phyloP scores from a whole-genome alignment of 2,888 invertebrate species.

The Sphinx pinastri region DNA sequence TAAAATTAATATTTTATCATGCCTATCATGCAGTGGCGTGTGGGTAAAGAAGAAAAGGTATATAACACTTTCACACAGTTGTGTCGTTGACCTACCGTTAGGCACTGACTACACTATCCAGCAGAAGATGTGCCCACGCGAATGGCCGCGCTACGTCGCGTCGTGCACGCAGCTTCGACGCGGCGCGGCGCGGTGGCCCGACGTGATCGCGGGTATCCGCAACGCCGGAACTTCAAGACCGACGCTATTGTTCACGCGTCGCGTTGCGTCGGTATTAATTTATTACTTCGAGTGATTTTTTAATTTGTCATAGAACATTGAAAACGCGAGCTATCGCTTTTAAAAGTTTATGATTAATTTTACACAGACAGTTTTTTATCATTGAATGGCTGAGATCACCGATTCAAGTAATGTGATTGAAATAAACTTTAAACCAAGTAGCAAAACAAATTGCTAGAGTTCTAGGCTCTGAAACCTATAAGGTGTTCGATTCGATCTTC shows the following conservation, averaged over 20 bases:
- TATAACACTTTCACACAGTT: slow-evolving; percentile 77
- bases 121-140: slow-evolving; percentile 58
- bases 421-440: too few species aligned
- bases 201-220: too few species aligned
- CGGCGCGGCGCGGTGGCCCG: too few species aligned
- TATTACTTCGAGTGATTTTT: not conserved
- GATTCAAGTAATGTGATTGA: too few species aligned
- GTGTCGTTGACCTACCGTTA: slow-evolving; percentile 73
- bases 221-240: too few species aligned
- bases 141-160: slow-evolving; percentile 16
- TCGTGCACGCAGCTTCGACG: too few species aligned
- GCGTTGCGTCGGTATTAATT: not conserved
- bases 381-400: not conserved
- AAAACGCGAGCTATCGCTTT: not conserved
- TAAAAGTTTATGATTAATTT: not conserved
- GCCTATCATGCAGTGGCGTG: slow-evolving; percentile 42
- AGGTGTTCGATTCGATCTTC: too few species aligned
- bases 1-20: not conserved
- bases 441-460: too few species aligned
- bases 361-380: not conserved
- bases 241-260: not conserved
- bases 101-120: slow-evolving; percentile 36
- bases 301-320: slow-evolving; percentile 16
- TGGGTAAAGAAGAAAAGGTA: slow-evolving; percentile 71
- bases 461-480: too few species aligned